These are phyloP conservation scores for Pedetes capensis DNA, from an alignment of 2,113 vertebrate species.

Conservation along the genomic window DNA sequence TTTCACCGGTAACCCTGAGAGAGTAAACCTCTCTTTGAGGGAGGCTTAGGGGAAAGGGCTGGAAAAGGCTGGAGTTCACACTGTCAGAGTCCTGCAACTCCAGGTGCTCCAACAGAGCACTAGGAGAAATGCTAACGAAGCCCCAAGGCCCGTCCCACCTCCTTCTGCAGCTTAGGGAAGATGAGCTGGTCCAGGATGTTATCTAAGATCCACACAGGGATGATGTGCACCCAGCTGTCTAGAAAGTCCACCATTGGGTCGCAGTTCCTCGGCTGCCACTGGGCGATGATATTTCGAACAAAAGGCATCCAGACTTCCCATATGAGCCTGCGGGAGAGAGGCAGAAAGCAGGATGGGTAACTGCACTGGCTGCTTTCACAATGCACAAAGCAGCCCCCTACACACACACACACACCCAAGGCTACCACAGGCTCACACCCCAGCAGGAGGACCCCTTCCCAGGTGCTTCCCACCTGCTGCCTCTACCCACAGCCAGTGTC, in stretches of 20 bases:
- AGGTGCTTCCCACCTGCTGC: background rate
- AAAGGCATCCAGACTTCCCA: conserved; percentile 98
- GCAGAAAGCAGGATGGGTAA: background rate
- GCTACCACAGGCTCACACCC: background rate
- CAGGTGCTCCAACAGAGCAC: too few species aligned
- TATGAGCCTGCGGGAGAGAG: conserved; percentile 84
- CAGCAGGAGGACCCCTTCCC: background rate
- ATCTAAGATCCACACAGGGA: conserved; percentile 94
- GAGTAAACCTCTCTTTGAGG: background rate
- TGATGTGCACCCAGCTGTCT: conserved; percentile 92
- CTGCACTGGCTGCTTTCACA: too few species aligned
- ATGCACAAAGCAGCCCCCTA: background rate
- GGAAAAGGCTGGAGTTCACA: background rate
- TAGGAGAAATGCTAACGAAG: fast-evolving
- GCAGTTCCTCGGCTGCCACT: conserved; percentile 95
- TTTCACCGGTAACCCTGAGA: background rate
- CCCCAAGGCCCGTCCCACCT: conserved; percentile 81
- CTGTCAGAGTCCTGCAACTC: fast-evolving
- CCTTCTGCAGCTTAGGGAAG: conserved; percentile 96
- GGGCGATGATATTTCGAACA: conserved; percentile 87
- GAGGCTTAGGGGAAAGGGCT: fast-evolving
- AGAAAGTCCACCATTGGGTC: conserved; percentile 96
- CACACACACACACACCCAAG: background rate
- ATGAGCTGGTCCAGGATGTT: conserved; percentile 95
- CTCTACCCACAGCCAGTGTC: background rate